Evolutionary conservation across 2,888 invertebrate species (phyloP), one percentile per base, ranked within the genome.

Genomic region (Strigamia transsilvanica): DNA sequence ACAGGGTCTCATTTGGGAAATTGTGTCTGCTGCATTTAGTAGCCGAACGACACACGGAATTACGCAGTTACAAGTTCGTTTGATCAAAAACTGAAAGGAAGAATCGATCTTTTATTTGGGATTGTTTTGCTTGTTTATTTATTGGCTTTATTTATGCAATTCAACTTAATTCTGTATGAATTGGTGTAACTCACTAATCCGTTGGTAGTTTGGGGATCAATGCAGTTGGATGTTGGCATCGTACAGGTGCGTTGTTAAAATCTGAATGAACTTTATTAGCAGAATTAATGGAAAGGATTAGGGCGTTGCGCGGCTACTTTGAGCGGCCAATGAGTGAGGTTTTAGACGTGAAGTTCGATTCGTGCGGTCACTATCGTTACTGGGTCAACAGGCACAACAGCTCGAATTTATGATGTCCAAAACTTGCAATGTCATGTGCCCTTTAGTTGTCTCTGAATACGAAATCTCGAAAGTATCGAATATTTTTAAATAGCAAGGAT

Each of bases 301-400:
- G 27, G 27, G 27, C 27, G 27, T 27, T 27, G 27, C 27, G 27
- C 27, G 27, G 27, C 27, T 27, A 27, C 27, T 27, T 27, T 27
- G 27, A 2, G 27, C 3, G 38, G 38, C 38, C 38, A 10, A 51
- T 51, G 51, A 51, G 51, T 46, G 51, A 51, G 15, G 7, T 51
- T 51, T 51, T 10, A n/a, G 51, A 51, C 51, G 46, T 51, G 51
- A 51, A 7, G 51, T 51, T 51, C 51, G 51, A 51, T 51, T 51
- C n/a, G 51, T 51, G 51, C 51, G 51, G 51, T 51, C 51, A 13
- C 51, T 51, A 51, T 51, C 51, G 51, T 51, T 51, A 51, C 51
- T 51, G 51, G 51, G 51, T 51, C 51, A 51, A 6, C 51, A 18
- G 51, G 12, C 51, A 51, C 51, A 18, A 51, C 51, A 51, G 51